Conservation (phyloP, 2,113 vertebrate genomes). For the Elaphurus davidianus region DNA sequence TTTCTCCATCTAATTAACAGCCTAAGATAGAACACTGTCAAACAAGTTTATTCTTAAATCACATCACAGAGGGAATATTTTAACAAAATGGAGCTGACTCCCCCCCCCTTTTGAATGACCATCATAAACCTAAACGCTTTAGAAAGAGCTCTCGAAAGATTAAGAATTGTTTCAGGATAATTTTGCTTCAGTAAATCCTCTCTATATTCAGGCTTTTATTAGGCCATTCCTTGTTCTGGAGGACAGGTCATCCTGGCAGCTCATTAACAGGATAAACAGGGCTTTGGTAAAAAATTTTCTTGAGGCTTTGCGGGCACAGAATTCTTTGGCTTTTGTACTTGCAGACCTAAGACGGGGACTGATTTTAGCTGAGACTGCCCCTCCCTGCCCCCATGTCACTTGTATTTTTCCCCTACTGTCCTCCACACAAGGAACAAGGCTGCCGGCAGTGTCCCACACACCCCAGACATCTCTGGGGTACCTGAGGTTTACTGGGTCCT, state of each 20-base stretch:
- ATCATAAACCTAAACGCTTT: slow-evolving; percentile 48
- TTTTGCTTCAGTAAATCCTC: slow-evolving; percentile 40
- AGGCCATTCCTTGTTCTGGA: slow-evolving; percentile 28
- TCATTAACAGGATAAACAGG: background rate
- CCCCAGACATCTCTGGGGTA: background rate
- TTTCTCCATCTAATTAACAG: background rate
- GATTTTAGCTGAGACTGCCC: background rate
- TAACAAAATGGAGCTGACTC: background rate
- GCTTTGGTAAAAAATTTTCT: background rate
- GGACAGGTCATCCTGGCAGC: slow-evolving; percentile 21
- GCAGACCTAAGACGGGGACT: background rate
- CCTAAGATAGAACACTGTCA: background rate
- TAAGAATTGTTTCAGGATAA: background rate
- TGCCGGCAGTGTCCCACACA: accelerated
- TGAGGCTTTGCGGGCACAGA: background rate
- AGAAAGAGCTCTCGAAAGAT: slow-evolving; percentile 15
- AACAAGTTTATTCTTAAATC: background rate
- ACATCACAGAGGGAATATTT: background rate
- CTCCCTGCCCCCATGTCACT: background rate
- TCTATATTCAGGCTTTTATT: background rate
- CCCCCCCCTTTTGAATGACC: background rate
- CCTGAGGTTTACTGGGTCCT: background rate
- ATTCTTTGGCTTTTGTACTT: background rate
- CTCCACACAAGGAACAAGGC: background rate
- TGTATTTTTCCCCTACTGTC: background rate